Evolutionary conservation across 1,140 invertebrate genomes (phyloP).

Genomic region (Hyphantria cunea): DNA sequence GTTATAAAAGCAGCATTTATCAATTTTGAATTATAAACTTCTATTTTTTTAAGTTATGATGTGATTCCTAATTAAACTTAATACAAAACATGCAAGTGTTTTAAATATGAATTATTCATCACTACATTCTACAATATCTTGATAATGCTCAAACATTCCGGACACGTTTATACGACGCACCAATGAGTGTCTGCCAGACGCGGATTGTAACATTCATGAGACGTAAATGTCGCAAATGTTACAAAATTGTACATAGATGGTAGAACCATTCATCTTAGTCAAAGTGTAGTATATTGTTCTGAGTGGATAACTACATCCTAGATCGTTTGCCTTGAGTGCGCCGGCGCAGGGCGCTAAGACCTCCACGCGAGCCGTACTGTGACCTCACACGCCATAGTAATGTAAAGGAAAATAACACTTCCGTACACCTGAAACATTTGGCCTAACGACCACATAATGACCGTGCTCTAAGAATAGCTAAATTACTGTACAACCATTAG

Average conservation of each 20-base stretch:
- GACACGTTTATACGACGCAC: neutral
- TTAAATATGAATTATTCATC: slow-evolving; percentile 11
- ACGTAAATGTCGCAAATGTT: slow-evolving; percentile 3
- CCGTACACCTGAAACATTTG: slow-evolving; percentile 41
- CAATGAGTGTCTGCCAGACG: neutral
- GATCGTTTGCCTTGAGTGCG: slow-evolving; percentile 42
- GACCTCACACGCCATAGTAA: slow-evolving; percentile 47
- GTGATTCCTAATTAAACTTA: neutral
- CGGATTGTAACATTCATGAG: neutral
- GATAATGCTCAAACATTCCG: neutral
- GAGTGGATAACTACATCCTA: slow-evolving; percentile 30
- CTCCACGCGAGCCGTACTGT: slow-evolving; percentile 35
- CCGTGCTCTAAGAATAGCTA: too few relatives aligned
- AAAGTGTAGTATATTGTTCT: slow-evolving; percentile 13
- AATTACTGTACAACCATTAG: too few relatives aligned
- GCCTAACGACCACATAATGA: slow-evolving; percentile 22
- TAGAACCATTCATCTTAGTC: slow-evolving; percentile 22
- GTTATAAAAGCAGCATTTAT: too few relatives aligned
- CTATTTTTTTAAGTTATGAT: too few relatives aligned
- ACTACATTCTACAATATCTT: slow-evolving; percentile 1
- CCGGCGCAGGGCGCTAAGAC: slow-evolving; percentile 16
- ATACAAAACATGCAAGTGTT: neutral
- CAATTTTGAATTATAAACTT: too few relatives aligned
- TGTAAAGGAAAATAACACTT: slow-evolving; percentile 53
- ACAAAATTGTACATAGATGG: slow-evolving; percentile 9